Evolutionary conservation across 2,888 invertebrate genomes (phyloP).

Genomic region (Conus canariensis): DNA sequence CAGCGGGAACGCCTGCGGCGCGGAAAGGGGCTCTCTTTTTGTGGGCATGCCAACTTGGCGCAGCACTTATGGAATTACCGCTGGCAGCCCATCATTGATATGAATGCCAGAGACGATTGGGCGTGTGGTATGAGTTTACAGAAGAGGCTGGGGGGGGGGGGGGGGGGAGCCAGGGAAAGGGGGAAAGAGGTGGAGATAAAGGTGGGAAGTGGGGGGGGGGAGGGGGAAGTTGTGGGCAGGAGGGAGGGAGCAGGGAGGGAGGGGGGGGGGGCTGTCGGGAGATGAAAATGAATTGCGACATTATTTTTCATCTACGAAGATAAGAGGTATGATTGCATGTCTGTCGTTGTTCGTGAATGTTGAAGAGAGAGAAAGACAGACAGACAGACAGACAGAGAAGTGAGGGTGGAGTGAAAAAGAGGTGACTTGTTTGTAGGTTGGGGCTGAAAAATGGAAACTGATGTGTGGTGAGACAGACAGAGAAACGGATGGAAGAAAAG

Average conservation of each 20-base stretch:
- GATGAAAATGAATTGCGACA: too few species aligned
- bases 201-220: background rate
- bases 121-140: background rate
- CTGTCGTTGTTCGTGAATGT: too few species aligned
- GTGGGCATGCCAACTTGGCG: background rate
- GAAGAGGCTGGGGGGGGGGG: too few species aligned
- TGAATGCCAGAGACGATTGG: constrained; percentile 18
- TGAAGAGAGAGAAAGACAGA: background rate
- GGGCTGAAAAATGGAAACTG: background rate
- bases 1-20: too few species aligned
- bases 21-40: too few species aligned
- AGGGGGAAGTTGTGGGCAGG: background rate
- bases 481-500: background rate
- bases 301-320: too few species aligned
- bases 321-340: too few species aligned
- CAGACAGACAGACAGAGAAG: background rate
- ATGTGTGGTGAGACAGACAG: background rate
- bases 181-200: background rate
- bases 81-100: constrained; percentile 15
- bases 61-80: constrained; percentile 10
- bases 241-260: background rate
- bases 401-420: background rate
- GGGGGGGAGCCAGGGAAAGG: background rate
- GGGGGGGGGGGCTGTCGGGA: background rate
- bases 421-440: too few species aligned